Evolutionary conservation across 2,888 invertebrate genomes (phyloP).

Genomic region (Slavum lentiscoides): DNA sequence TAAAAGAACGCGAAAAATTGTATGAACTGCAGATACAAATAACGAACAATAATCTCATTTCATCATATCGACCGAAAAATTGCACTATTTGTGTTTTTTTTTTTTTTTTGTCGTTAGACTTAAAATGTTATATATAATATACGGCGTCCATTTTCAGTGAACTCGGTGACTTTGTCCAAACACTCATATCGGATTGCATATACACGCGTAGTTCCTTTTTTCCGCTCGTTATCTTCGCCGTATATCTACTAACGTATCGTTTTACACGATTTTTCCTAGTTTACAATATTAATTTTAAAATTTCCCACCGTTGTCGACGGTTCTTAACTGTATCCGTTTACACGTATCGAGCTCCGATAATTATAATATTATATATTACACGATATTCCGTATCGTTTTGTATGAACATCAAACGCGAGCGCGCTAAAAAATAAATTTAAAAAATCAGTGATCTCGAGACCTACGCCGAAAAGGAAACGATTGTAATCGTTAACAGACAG

Average conservation of each 20-base stretch:
- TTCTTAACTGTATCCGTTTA: background rate
- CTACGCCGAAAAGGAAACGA: no score
- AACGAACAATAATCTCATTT: no score
- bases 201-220: background rate
- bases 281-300: background rate
- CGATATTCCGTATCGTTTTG: no score
- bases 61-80: no score
- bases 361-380: background rate
- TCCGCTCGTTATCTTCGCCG: no score
- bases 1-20: no score
- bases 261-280: background rate
- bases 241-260: background rate
- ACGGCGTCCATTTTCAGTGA: background rate
- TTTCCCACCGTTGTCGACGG: background rate
- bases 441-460: no score
- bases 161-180: background rate
- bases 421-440: no score
- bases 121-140: background rate
- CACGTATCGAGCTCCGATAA: no score
- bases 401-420: no score
- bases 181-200: constrained; percentile 1
- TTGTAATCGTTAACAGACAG: no score
- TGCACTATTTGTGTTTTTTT: background rate
- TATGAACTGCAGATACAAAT: no score
- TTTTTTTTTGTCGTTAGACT: background rate